phyloP scores from a whole-genome alignment of 2,113 vertebrate genomes.

The Oryzias javanicus region DNA sequence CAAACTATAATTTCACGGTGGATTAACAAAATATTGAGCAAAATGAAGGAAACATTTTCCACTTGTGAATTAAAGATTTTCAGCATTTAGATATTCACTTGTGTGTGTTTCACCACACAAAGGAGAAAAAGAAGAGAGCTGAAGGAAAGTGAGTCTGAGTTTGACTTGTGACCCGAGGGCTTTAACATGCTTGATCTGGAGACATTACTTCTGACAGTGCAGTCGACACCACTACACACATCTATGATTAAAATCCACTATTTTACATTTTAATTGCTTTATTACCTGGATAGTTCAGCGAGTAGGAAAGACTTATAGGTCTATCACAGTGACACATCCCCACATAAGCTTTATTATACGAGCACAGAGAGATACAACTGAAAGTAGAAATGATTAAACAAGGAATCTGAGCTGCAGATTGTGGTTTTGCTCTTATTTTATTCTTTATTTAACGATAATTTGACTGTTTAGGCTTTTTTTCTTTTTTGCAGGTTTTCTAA shows the following conservation, averaged over 20 bases:
- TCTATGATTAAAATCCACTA: constrained; percentile 65
- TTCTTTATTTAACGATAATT: no score
- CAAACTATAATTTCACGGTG: constrained; percentile 79
- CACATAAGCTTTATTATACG: constrained; percentile 26
- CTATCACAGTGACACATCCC: constrained; percentile 30
- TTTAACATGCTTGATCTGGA: constrained; percentile 50
- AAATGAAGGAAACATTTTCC: constrained; percentile 58
- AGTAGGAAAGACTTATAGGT: constrained; percentile 41
- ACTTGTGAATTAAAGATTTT: constrained; percentile 36
- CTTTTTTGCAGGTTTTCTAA: no score
- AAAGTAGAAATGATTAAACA: constrained; percentile 16
- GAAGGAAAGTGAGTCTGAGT: constrained; percentile 37
- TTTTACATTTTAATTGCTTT: constrained; percentile 72
- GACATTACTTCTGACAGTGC: constrained; percentile 59
- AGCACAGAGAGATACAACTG: constrained; percentile 14
- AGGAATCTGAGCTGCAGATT: no score
- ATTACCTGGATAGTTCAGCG: constrained; percentile 57
- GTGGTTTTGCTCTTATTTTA: no score
- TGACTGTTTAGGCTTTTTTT: no score
- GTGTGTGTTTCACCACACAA: constrained; percentile 40
- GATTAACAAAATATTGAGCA: constrained; percentile 76
- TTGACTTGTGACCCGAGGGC: constrained; percentile 58
- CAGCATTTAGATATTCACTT: constrained; percentile 59
- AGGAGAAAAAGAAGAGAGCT: constrained; percentile 5
- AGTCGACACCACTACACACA: constrained; percentile 43